phyloP scores from a whole-genome alignment of 2,888 invertebrate genomes.

The Cancer borealis region DNA sequence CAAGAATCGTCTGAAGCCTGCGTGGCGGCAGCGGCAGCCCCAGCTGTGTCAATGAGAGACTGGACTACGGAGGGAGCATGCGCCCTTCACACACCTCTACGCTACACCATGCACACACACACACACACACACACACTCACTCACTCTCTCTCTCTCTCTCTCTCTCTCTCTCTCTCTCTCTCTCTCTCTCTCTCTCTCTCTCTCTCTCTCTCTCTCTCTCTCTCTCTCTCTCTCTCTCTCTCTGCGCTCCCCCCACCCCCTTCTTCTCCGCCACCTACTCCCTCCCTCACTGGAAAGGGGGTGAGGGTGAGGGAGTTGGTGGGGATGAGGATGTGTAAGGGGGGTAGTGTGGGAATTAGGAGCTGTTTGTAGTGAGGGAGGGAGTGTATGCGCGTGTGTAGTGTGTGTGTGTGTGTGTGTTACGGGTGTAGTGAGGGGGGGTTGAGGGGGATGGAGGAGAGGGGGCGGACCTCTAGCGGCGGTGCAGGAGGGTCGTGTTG shows the following conservation, averaged over 20 bases:
- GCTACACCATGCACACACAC: conserved; percentile 56
- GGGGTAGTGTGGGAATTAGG: neutral
- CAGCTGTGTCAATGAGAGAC: conserved; percentile 69
- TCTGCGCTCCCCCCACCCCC: neutral
- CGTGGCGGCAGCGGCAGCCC: neutral
- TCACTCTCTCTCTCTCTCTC: conserved; percentile 48
- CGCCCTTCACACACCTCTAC: conserved; percentile 55
- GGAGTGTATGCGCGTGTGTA: conserved; percentile 1
- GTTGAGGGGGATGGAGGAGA: conserved; percentile 47
- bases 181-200: neutral
- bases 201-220: neutral
- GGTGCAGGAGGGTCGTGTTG: conserved; percentile 55
- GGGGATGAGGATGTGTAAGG: neutral
- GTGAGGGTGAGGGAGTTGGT: conserved; percentile 35
- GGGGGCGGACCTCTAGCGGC: conserved; percentile 51
- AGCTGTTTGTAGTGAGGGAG: conserved; percentile 40
- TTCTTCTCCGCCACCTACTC: neutral
- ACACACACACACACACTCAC: neutral
- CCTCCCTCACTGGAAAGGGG: neutral
- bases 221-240: neutral
- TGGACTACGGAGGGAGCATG: conserved; percentile 59
- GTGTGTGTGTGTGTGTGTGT: conserved; percentile 50
- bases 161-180: conserved; percentile 54
- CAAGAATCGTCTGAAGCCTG: conserved; percentile 14
- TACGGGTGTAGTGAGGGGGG: conserved; percentile 35